phyloP scores from a whole-genome alignment of 2,797 vertebrate species.

The Myotis findleyi region DNA sequence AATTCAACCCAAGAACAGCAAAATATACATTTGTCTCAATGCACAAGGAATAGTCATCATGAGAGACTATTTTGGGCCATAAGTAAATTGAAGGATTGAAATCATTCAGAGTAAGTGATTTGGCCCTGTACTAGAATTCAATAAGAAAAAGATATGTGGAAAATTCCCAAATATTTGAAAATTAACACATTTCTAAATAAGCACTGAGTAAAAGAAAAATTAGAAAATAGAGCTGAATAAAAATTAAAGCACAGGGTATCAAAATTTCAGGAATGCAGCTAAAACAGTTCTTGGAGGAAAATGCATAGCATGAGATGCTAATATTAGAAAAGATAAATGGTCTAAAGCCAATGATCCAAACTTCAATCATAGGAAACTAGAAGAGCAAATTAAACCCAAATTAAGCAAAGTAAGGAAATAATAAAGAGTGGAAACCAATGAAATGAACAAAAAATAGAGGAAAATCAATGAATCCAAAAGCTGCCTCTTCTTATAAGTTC shows the following conservation, averaged over 20 bases:
- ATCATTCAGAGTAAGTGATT: not conserved
- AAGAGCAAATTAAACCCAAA: too few relatives aligned
- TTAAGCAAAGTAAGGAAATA: too few relatives aligned
- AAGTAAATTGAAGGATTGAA: conserved; percentile 23
- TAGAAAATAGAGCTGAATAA: not conserved
- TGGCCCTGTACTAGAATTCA: not conserved
- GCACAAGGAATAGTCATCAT: not conserved
- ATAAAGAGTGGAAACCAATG: too few relatives aligned
- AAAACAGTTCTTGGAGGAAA: not conserved
- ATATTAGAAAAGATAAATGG: not conserved
- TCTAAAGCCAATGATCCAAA: not conserved
- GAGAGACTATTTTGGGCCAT: not conserved
- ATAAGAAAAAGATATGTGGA: not conserved
- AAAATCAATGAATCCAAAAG: not conserved
- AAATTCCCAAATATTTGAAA: conserved; percentile 33
- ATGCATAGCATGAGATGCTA: too few relatives aligned
- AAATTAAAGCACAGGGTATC: not conserved
- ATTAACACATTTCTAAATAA: not conserved
- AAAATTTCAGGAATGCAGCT: not conserved
- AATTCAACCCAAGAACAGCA: not conserved
- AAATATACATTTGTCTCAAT: not conserved
- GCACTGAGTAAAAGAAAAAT: not conserved
- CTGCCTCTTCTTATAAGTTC: not conserved
- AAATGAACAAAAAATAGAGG: too few relatives aligned
- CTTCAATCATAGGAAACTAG: not conserved